Evolutionary conservation across 1,140 invertebrate genomes (phyloP).

Genomic region (Delia radicum): DNA sequence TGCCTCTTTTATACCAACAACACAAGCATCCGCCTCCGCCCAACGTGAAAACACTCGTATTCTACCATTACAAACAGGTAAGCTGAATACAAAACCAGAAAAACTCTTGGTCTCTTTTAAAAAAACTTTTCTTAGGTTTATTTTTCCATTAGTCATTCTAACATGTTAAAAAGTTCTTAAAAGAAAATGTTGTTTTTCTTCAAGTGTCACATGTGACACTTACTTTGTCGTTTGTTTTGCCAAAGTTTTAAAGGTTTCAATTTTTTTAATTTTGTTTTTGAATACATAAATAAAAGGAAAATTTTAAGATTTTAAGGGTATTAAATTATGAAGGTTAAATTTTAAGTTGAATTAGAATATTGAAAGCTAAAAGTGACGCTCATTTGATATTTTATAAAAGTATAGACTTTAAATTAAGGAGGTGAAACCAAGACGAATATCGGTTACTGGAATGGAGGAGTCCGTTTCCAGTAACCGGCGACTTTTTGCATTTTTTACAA

Average conservation of each 20-base stretch:
- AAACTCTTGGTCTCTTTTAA: neutral
- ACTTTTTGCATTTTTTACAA: too few species aligned
- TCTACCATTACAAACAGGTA: constrained; percentile 22
- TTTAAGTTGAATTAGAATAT: too few species aligned
- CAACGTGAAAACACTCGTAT: constrained; percentile 15
- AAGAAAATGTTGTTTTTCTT: neutral
- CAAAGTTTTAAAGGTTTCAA: too few species aligned
- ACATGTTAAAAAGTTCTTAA: neutral
- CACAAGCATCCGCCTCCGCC: constrained; percentile 12
- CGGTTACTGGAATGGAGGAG: too few species aligned
- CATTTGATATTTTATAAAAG: too few species aligned
- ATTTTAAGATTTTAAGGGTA: neutral
- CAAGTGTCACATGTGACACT: neutral
- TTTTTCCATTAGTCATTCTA: neutral
- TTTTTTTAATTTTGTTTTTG: neutral
- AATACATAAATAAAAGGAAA: neutral
- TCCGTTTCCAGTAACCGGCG: too few species aligned
- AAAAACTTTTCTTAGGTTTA: neutral
- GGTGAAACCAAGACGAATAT: too few species aligned
- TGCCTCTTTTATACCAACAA: constrained; percentile 4
- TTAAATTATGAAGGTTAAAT: too few species aligned
- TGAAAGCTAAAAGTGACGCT: too few species aligned
- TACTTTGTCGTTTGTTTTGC: neutral
- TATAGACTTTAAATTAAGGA: too few species aligned
- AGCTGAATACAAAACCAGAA: neutral